Conservation (phyloP, 2,113 vertebrate genomes). For the Leptobrachium leishanense region DNA sequence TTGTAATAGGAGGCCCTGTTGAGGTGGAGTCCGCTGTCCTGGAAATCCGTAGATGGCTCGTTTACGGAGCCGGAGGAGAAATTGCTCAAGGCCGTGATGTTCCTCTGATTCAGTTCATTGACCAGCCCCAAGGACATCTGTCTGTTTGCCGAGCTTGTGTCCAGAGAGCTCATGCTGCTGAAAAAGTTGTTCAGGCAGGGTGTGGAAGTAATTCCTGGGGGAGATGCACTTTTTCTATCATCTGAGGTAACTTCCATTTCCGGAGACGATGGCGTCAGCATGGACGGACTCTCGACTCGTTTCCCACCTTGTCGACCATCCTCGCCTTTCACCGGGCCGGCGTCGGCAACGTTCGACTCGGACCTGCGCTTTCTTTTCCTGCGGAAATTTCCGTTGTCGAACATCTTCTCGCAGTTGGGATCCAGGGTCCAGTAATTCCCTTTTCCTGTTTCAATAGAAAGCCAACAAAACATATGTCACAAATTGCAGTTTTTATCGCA, state of each 20-base stretch:
- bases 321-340: slow-evolving; percentile 67
- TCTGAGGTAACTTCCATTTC: slow-evolving; percentile 73
- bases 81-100: slow-evolving; percentile 69
- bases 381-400: slow-evolving; percentile 96
- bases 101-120: slow-evolving; percentile 71
- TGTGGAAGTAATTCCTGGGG: slow-evolving; percentile 67
- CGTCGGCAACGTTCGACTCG: slow-evolving; percentile 63
- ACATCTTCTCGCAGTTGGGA: slow-evolving; percentile 99
- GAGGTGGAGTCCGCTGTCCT: slow-evolving; percentile 71
- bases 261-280: slow-evolving; percentile 76
- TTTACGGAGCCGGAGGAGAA: slow-evolving; percentile 50
- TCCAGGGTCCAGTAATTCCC: slow-evolving; percentile 98
- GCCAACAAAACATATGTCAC: background rate
- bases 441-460: slow-evolving; percentile 73
- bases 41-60: slow-evolving; percentile 60
- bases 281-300: slow-evolving; percentile 71
- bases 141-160: slow-evolving; percentile 57
- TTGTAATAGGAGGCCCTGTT: slow-evolving; percentile 80
- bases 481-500: too few species aligned
- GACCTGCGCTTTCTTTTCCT: slow-evolving; percentile 91
- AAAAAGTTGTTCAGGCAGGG: slow-evolving; percentile 90
- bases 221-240: slow-evolving; percentile 75
- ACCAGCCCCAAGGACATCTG: slow-evolving; percentile 72
- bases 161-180: slow-evolving; percentile 82
- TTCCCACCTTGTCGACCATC: slow-evolving; percentile 69